Evolutionary conservation across 2,888 invertebrate genomes (phyloP), one percentile per base, ranked within the genome.

Genomic region (Xestia c-nigrum): DNA sequence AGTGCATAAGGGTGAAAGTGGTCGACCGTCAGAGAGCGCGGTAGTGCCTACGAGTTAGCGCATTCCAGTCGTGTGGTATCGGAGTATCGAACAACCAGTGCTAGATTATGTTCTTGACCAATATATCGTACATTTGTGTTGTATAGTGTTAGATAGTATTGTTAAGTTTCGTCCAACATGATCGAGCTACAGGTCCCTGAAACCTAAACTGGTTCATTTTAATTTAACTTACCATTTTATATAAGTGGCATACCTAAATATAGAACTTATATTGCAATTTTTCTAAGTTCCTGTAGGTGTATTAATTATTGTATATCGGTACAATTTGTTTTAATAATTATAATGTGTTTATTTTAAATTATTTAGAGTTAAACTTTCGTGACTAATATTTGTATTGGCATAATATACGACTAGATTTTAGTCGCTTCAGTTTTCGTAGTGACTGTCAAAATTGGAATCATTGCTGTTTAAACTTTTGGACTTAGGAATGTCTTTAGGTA

Each of bases 281-380:
- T 96, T 94, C 96, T 96, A 96, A 95, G 96, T 96, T 96, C 96
- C 96, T 96, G 96, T 96, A 96, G 96, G 94, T 94, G 93, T 96
- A 96, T 96, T 95, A 93, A 94, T 95, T 95, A 96, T 94, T 96
- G 95, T 95, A 95, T 95, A 95, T 95, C 93, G 95, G 95, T 96
- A 96, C 95, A 96, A 95, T 95, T 95, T 95, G 95, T 96, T 96
- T 95, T 95, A 95, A 92, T 94, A 91, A 94, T 94, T 92, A 91
- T 95, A 94, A 94, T 94, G 94, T 96, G 94, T 96, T 95, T 94
- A 95, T 93, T 94, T 94, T 95, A 95, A 96, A 95, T 96, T 95
- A 96, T 96, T 96, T 95, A 96, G 95, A 88, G 89, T 92, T 94
- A 93, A 93, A 92, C 90, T 93, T 93, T 93, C 92, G 92, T 93